Conservation (phyloP, 2,888 invertebrate species). For the Caenorhabditis zanzibari region DNA sequence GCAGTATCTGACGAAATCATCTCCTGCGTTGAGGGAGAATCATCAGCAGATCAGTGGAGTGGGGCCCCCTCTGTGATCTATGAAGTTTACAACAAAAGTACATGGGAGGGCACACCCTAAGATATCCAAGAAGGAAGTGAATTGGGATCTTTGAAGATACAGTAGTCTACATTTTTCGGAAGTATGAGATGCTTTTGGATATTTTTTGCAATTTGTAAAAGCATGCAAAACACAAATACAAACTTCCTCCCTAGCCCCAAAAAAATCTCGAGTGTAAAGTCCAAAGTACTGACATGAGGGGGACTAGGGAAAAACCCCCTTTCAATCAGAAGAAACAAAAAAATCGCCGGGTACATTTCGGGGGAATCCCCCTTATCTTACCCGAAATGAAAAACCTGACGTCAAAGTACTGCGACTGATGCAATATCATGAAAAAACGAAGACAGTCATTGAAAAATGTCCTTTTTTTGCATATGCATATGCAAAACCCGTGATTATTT, state of each 20-base stretch:
- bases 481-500: slow-evolving; percentile 41
- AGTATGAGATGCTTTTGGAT: too few species aligned
- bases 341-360: slow-evolving; percentile 43
- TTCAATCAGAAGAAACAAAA: background rate
- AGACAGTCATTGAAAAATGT: slow-evolving; percentile 20
- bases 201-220: too few species aligned
- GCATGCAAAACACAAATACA: too few species aligned
- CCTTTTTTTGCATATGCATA: slow-evolving; percentile 36
- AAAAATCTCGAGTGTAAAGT: slow-evolving; percentile 42
- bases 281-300: slow-evolving; percentile 46
- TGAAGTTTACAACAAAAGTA: slow-evolving; percentile 44
- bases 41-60: slow-evolving; percentile 33
- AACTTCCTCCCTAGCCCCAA: slow-evolving; percentile 1
- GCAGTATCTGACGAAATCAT: slow-evolving; percentile 64
- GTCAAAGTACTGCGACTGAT: slow-evolving; percentile 55
- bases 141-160: too few species aligned
- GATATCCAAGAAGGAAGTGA: too few species aligned
- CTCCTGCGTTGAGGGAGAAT: slow-evolving; percentile 19
- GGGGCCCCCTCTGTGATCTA: slow-evolving; percentile 32
- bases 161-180: too few species aligned
- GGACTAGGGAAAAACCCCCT: background rate
- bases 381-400: slow-evolving; percentile 6
- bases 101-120: slow-evolving; percentile 13
- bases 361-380: slow-evolving; percentile 59
- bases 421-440: slow-evolving; percentile 51